Percentiles rank a stretch among this genome's conserved stretches.
These are phyloP conservation scores for Gila robusta DNA, from an alignment of 2,797 vertebrate species.

Conservation along the genomic window DNA sequence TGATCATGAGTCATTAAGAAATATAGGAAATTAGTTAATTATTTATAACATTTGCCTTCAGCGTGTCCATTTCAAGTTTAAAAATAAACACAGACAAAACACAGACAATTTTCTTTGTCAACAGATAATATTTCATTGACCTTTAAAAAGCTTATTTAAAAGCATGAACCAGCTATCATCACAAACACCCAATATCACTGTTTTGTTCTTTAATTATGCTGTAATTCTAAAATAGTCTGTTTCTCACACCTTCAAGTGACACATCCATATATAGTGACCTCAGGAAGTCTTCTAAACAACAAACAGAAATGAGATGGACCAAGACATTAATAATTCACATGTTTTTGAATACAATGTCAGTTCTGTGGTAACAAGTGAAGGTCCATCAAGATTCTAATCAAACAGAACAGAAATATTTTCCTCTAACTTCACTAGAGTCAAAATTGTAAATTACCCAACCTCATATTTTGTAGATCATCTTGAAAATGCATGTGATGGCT, in stretches of 20 bases:
- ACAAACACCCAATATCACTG: background rate
- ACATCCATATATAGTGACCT: background rate
- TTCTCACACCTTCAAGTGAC: background rate
- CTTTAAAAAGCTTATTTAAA: background rate
- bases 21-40: background rate
- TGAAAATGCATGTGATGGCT: background rate
- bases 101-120: background rate
- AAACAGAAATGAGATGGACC: background rate
- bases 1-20: background rate
- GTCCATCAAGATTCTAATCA: background rate
- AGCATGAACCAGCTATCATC: background rate
- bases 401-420: background rate
- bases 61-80: background rate
- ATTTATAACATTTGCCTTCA: background rate
- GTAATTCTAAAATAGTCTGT: background rate
- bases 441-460: background rate
- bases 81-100: background rate
- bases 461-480: background rate
- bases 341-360: background rate
- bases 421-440: background rate
- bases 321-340: conserved; percentile 6
- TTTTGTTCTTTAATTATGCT: background rate
- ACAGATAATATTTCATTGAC: background rate
- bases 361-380: conserved; percentile 5
- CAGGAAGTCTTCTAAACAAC: conserved; percentile 10